Conservation (phyloP, 1,140 invertebrate species). For the Druon quercuslanigerum region DNA sequence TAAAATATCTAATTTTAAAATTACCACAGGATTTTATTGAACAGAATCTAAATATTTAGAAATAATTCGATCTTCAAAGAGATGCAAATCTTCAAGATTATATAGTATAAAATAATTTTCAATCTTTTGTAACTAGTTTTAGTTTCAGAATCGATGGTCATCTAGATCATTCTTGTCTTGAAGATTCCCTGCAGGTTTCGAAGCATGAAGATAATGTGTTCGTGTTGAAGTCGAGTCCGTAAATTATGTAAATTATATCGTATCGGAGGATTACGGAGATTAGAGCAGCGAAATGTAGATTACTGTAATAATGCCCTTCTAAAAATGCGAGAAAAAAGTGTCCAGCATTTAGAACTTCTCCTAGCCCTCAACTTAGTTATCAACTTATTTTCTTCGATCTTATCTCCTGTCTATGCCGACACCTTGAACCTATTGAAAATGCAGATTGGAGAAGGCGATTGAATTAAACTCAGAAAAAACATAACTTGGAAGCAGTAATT, state of each 20-base stretch:
- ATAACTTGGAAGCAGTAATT: too few relatives aligned
- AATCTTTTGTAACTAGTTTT: conserved; percentile 1
- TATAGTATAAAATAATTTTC: background rate
- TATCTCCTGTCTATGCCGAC: background rate
- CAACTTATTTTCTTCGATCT: background rate
- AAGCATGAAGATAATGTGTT: conserved; percentile 40
- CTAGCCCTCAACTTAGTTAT: background rate
- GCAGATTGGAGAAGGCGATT: background rate
- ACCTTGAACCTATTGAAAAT: background rate
- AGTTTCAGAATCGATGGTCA: background rate
- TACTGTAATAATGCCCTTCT: conserved; percentile 39
- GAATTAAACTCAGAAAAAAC: background rate
- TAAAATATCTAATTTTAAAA: too few relatives aligned
- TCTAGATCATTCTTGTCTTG: background rate
- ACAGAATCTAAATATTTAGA: too few relatives aligned
- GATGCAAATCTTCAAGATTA: too few relatives aligned
- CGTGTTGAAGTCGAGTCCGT: conserved; percentile 45
- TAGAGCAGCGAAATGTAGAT: conserved; percentile 51
- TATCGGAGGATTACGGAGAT: conserved; percentile 49
- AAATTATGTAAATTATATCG: conserved; percentile 55
- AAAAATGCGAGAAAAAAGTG: conserved; percentile 17
- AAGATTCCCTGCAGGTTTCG: background rate
- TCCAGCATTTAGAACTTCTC: background rate
- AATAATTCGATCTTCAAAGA: too few relatives aligned
- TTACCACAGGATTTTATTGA: too few relatives aligned